phyloP scores from a whole-genome alignment of 2,113 vertebrate genomes.

The Ochotona princeps region DNA sequence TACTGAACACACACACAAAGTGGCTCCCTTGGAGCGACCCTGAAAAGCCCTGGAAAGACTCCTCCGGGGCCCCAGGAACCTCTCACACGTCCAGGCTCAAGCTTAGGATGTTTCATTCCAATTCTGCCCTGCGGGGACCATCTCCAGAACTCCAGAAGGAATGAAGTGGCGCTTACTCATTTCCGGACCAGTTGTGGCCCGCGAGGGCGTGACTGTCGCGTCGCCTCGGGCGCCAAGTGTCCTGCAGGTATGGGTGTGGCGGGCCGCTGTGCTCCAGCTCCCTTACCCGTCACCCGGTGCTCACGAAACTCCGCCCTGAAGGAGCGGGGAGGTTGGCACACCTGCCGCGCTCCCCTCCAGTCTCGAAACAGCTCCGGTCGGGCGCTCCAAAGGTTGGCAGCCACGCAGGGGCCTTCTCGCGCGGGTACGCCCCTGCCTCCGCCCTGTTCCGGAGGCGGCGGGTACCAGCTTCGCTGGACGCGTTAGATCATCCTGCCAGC shows the following conservation, averaged over 20 bases:
- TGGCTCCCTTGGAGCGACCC: background rate
- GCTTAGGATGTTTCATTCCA: constrained; percentile 12
- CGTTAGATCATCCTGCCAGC: background rate
- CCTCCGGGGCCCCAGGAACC: background rate
- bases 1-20: background rate
- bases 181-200: constrained; percentile 55
- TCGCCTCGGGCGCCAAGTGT: background rate
- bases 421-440: too few relatives aligned
- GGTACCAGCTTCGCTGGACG: too few relatives aligned
- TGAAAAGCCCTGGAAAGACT: background rate
- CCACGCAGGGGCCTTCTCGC: too few relatives aligned
- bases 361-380: background rate
- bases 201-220: constrained; percentile 41
- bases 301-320: background rate
- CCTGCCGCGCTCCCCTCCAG: background rate
- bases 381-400: background rate
- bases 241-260: constrained; percentile 34
- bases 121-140: background rate
- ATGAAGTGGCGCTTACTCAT: constrained; percentile 55
- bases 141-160: constrained; percentile 53
- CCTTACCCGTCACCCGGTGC: background rate
- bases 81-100: background rate
- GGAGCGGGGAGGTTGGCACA: background rate
- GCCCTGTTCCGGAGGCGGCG: too few relatives aligned
- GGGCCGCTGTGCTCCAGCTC: background rate